Base-by-base conservation (phyloP, 2,888 invertebrate species). In the Trissoscelio sp. region DNA sequence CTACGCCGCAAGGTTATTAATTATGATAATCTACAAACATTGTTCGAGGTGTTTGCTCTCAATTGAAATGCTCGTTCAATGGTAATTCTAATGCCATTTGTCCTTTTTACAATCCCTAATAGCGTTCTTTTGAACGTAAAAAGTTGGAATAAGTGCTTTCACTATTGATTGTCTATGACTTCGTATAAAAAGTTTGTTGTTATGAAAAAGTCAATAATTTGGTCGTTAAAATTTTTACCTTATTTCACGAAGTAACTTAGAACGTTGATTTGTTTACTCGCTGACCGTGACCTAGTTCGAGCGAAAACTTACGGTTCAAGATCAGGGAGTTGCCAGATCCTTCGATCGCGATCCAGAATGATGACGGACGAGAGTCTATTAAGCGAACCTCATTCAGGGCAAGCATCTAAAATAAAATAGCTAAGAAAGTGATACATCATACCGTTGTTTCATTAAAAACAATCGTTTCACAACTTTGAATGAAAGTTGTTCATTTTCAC, bases 201-300 rank as follows among this genome's bases (percentile, higher is more conserved):
- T 46, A 46, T 46, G 18, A 72, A 72, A 72, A 72, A 34, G 60
- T 6, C 18, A 14, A 31, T 66, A 57, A 37, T 44, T 74, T 66
- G 44, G 39, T 44, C 31, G 34, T 37, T 44, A 46, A 48, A 31
- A 53, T 55, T 34, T 62, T 60, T 62, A 39, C 44, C 22, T 46
- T 64, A 44, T 74, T 57, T 74, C 20, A 53, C 55, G 18, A 55
- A 22, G 51, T 24, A 66, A 37, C 31, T 58, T 24, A 62, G 55
- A 67, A 11, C 55, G 39, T 55, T 62, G 69, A 77, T 83, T 83
- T 81, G 75, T 79, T 81, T 73, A 81, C 70, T 75, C 34, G 80
- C 83, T 81, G 84, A 83, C 87, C 87, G 85, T 88, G 87, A 88
- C 87, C 85, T 78, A 83, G 81, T 66, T 83, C 37, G 14, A 31